phyloP scores from a whole-genome alignment of 2,113 vertebrate genomes.

The Smithornis capensis region DNA sequence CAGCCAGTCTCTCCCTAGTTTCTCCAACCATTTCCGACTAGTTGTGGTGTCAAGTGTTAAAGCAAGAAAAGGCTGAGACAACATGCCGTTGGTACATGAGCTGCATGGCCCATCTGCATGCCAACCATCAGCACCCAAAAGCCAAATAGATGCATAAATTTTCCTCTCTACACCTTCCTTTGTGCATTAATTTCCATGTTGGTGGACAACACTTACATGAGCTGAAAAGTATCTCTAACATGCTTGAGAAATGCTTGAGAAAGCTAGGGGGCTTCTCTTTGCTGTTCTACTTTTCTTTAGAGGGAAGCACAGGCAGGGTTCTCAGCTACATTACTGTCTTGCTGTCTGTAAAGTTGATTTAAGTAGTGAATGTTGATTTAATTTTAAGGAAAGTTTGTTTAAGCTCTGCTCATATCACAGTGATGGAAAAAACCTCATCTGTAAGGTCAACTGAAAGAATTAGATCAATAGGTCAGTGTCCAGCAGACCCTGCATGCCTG shows the following conservation, averaged over 20 bases:
- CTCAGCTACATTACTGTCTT: background rate
- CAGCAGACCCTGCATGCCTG: background rate
- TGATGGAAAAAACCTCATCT: background rate
- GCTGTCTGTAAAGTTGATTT: background rate
- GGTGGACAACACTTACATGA: background rate
- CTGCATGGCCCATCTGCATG: background rate
- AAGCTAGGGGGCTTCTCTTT: background rate
- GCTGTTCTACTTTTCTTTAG: background rate
- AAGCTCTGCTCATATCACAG: background rate
- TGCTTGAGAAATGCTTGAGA: background rate
- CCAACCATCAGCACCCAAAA: background rate
- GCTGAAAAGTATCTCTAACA: background rate
- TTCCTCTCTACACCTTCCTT: background rate
- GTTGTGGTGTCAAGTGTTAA: background rate
- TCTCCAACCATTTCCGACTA: background rate
- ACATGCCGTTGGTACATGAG: accelerated
- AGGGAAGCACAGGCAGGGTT: background rate
- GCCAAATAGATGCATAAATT: background rate
- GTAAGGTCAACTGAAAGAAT: background rate
- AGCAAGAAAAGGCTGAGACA: background rate
- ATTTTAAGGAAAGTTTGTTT: background rate
- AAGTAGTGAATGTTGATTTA: background rate
- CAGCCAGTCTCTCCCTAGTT: background rate
- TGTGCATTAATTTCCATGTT: background rate
- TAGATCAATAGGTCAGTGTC: background rate